A percentile compares a stretch with the other conserved stretches of the same genome.
phyloP scores from a whole-genome alignment of 2,888 invertebrate genomes.

The Pycnomerus fuliginosus region DNA sequence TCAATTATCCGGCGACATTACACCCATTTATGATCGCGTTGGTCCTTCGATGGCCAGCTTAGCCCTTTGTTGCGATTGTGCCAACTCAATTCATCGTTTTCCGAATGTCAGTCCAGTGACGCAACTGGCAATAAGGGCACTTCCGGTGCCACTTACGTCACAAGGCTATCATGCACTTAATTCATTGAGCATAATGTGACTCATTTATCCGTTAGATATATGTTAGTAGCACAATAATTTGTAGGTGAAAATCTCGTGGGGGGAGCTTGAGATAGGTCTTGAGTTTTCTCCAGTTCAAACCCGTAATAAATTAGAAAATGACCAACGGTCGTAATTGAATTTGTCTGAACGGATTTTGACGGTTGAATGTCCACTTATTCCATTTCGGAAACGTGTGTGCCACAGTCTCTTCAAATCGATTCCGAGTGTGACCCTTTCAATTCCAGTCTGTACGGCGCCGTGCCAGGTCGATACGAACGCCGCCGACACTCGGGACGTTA shows the following conservation, averaged over 20 bases:
- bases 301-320: constrained; percentile 32
- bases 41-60: too few species aligned
- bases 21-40: too few species aligned
- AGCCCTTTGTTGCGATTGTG: too few species aligned
- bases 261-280: constrained; percentile 8
- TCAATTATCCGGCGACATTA: constrained; percentile 37
- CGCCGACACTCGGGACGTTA: too few species aligned
- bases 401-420: constrained; percentile 4
- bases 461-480: constrained; percentile 20
- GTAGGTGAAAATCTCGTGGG: constrained; percentile 2
- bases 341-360: constrained; percentile 8
- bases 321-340: constrained; percentile 16
- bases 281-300: constrained; percentile 29
- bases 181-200: constrained; percentile 44
- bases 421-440: constrained; percentile 11
- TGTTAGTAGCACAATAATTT: constrained; percentile 28
- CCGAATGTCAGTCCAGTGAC: constrained; percentile 19
- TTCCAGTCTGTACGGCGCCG: constrained; percentile 23
- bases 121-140: constrained; percentile 25
- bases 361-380: background rate
- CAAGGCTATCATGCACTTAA: constrained; percentile 50
- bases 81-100: constrained; percentile 8
- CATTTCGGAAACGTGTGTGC: background rate
- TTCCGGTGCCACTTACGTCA: constrained; percentile 47
- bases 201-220: constrained; percentile 31